Conservation (phyloP, 2,797 vertebrate genomes). For the Hephaestus fuliginosus region DNA sequence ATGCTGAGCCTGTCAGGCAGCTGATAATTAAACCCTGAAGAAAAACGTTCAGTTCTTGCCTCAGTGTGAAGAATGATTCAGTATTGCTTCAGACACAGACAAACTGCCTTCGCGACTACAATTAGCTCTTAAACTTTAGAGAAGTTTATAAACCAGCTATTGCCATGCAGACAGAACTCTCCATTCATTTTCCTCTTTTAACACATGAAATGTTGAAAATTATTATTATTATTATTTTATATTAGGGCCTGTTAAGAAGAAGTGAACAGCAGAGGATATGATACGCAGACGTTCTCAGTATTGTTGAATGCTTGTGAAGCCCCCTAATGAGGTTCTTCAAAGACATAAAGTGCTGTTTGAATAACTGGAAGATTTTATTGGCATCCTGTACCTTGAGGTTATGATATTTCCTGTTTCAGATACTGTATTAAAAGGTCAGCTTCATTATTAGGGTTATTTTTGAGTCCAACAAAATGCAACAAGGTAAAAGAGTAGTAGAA, state of each 20-base stretch:
- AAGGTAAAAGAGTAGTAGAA: not conserved
- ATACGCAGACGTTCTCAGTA: slow-evolving; percentile 2
- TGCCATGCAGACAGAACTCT: slow-evolving; percentile 13
- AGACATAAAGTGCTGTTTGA: slow-evolving; percentile 2
- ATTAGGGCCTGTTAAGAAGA: not conserved
- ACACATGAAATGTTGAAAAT: not conserved
- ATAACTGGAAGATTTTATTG: not conserved
- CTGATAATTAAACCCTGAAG: slow-evolving; percentile 53
- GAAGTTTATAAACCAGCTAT: slow-evolving; percentile 8
- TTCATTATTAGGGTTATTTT: not conserved
- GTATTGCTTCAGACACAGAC: slow-evolving; percentile 29
- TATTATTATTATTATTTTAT: slow-evolving; percentile 9
- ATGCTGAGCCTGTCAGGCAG: slow-evolving; percentile 38
- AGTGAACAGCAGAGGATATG: not conserved
- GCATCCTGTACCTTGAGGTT: not conserved
- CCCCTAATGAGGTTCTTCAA: not conserved
- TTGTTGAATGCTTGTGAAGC: not conserved
- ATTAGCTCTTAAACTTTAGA: slow-evolving; percentile 31
- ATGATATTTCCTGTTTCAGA: not conserved
- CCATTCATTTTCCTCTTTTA: not conserved
- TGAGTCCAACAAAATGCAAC: not conserved
- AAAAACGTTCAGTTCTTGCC: slow-evolving; percentile 43
- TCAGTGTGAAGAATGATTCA: slow-evolving; percentile 39
- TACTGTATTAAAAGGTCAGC: not conserved
- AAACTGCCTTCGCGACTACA: slow-evolving; percentile 20